phyloP scores from a whole-genome alignment of 2,888 invertebrate genomes.

The Axea sp. region DNA sequence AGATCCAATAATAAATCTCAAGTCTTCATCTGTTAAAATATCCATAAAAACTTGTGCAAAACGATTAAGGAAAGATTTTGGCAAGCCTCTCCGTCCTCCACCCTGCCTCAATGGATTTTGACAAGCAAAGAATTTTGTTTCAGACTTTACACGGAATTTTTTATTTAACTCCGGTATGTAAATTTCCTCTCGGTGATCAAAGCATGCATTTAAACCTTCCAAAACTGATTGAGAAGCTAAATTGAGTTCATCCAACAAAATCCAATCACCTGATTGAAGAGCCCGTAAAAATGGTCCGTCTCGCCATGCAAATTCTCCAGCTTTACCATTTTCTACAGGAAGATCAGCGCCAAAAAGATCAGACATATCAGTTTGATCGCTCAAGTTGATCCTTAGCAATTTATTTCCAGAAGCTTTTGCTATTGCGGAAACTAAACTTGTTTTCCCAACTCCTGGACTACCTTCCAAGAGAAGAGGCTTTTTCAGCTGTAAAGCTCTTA shows the following conservation, averaged over 20 bases:
- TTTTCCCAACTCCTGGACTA: slow-evolving; percentile 99
- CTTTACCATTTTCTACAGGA: slow-evolving; percentile 91
- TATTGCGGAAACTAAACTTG: slow-evolving; percentile 94
- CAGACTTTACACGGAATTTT: slow-evolving; percentile 87
- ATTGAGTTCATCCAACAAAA: slow-evolving; percentile 98
- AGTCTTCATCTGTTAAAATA: slow-evolving; percentile 76
- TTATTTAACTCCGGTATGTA: slow-evolving; percentile 96
- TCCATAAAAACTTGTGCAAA: slow-evolving; percentile 91
- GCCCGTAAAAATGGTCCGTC: slow-evolving; percentile 98
- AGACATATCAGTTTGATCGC: slow-evolving; percentile 98
- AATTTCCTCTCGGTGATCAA: slow-evolving; percentile 98
- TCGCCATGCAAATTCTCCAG: slow-evolving; percentile 95
- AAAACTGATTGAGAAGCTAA: slow-evolving; percentile 98
- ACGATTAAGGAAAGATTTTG: slow-evolving; percentile 97
- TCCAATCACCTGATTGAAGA: slow-evolving; percentile 95
- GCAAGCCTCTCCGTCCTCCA: slow-evolving; percentile 96
- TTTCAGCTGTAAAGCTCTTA: slow-evolving; percentile 93
- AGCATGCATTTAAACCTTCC: slow-evolving; percentile 98
- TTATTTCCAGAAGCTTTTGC: slow-evolving; percentile 91
- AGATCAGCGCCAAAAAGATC: slow-evolving; percentile 99
- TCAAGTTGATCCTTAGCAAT: slow-evolving; percentile 96
- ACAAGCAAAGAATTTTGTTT: slow-evolving; percentile 96
- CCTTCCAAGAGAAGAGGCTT: slow-evolving; percentile 97
- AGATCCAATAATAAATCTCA: slow-evolving; percentile 83
- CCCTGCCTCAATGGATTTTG: slow-evolving; percentile 98